Conservation (phyloP, 2,797 vertebrate species). For the Rachycentron canadum region DNA sequence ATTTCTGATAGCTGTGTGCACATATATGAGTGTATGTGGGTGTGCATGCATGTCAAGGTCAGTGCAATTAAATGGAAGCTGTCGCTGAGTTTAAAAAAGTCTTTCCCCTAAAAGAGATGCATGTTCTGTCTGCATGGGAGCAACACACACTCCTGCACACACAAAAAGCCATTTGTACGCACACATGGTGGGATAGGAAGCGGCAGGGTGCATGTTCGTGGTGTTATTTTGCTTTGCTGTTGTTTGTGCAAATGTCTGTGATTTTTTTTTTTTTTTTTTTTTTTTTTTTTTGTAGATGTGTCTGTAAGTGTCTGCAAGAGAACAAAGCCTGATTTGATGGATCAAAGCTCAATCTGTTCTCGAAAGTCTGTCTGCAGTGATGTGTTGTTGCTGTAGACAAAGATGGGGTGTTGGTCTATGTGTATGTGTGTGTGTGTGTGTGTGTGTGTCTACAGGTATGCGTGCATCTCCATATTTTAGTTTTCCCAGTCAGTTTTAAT, state of each 20-base stretch:
- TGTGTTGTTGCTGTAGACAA: background rate
- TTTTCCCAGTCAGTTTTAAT: conserved; percentile 8
- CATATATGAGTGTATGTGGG: background rate
- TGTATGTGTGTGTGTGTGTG: background rate
- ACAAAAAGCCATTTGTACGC: conserved; percentile 16
- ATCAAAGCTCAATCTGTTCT: conserved; percentile 62
- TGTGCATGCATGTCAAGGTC: conserved; percentile 43
- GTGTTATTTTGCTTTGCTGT: background rate
- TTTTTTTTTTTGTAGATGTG: background rate
- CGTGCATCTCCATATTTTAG: background rate
- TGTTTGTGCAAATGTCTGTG: background rate
- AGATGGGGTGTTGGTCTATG: too few relatives aligned
- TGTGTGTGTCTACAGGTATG: background rate
- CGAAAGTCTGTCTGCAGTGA: conserved; percentile 28
- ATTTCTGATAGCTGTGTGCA: conserved; percentile 34
- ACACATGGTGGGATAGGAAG: background rate
- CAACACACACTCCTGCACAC: background rate
- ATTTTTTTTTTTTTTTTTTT: background rate
- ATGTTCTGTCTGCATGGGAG: conserved; percentile 22
- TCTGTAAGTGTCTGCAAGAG: conserved; percentile 16
- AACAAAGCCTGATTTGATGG: conserved; percentile 58
- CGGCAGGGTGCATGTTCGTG: background rate
- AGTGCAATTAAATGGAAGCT: conserved; percentile 44
- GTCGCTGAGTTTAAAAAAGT: conserved; percentile 49
- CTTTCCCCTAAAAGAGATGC: conserved; percentile 38